phyloP scores from a whole-genome alignment of 2,113 vertebrate species.

The Aptenodytes patagonicus region DNA sequence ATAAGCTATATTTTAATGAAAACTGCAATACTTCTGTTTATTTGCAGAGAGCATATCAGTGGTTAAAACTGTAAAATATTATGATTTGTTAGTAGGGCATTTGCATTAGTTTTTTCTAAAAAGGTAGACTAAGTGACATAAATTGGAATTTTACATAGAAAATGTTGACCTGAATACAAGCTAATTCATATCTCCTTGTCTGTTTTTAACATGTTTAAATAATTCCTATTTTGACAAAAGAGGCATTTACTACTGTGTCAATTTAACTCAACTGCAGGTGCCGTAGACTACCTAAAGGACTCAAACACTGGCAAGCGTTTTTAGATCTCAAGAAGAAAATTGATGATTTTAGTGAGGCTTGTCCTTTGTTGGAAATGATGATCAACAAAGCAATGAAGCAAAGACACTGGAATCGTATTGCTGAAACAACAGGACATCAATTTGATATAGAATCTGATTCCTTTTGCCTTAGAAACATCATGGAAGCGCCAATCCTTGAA shows the following conservation, averaged over 20 bases:
- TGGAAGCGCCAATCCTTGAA: constrained; percentile 79
- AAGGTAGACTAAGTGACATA: not conserved
- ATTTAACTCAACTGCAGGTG: constrained; percentile 62
- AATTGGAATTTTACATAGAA: not conserved
- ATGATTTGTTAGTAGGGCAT: not conserved
- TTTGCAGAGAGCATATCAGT: not conserved
- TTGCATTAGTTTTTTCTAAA: not conserved
- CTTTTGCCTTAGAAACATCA: constrained; percentile 76
- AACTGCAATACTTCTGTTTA: not conserved
- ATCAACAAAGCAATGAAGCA: constrained; percentile 76
- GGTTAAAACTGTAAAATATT: not conserved
- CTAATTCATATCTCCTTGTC: not conserved
- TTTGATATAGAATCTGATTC: constrained; percentile 78
- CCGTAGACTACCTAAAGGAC: constrained; percentile 76
- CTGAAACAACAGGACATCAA: constrained; percentile 71
- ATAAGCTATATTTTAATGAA: not conserved
- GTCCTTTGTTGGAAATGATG: constrained; percentile 80
- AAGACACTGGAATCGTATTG: constrained; percentile 78
- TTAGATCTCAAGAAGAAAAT: constrained; percentile 79
- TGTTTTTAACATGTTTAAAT: not conserved
- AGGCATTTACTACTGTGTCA: not conserved
- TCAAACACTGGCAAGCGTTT: constrained; percentile 78
- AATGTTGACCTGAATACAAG: not conserved
- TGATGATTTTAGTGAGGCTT: constrained; percentile 79
- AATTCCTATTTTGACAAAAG: not conserved